Evolutionary conservation across 2,797 vertebrate genomes (phyloP).

Genomic region (Myotis planiceps): DNA sequence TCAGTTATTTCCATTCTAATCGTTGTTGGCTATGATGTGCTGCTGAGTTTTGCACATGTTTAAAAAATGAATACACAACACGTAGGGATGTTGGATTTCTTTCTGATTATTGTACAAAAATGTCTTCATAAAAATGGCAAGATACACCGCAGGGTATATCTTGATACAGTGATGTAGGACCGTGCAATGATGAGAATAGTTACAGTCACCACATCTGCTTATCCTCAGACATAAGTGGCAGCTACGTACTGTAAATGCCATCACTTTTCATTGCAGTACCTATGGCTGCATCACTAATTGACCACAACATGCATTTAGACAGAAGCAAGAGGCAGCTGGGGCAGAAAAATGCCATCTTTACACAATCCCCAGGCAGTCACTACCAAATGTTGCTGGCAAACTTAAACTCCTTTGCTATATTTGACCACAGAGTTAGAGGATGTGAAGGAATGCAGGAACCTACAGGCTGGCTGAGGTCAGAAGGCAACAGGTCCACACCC

Average conservation of each 20-base stretch:
- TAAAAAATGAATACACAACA: constrained; percentile 45
- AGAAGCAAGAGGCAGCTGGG: not conserved
- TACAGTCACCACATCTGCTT: not conserved
- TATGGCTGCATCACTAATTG: not conserved
- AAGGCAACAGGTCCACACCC: not conserved
- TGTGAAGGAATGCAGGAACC: not conserved
- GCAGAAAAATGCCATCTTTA: not conserved
- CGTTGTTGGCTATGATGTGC: not conserved
- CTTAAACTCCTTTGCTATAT: not conserved
- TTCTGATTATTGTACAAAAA: constrained; percentile 21
- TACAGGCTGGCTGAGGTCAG: not conserved
- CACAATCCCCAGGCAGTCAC: not conserved
- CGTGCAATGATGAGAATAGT: not conserved
- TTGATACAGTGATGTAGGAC: not conserved
- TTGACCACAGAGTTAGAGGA: not conserved
- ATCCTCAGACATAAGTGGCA: not conserved
- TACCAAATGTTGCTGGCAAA: not conserved
- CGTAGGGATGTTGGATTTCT: not conserved
- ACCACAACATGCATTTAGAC: not conserved
- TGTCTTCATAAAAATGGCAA: constrained; percentile 5
- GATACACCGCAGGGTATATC: not conserved
- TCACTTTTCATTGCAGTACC: not conserved
- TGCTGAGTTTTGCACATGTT: not conserved
- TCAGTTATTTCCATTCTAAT: constrained; percentile 29
- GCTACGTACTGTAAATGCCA: not conserved